A percentile compares a stretch with the other conserved stretches of the same genome.
These are phyloP conservation scores for Apotomis betuletana DNA, from an alignment of 2,888 invertebrate genomes.

Conservation along the genomic window DNA sequence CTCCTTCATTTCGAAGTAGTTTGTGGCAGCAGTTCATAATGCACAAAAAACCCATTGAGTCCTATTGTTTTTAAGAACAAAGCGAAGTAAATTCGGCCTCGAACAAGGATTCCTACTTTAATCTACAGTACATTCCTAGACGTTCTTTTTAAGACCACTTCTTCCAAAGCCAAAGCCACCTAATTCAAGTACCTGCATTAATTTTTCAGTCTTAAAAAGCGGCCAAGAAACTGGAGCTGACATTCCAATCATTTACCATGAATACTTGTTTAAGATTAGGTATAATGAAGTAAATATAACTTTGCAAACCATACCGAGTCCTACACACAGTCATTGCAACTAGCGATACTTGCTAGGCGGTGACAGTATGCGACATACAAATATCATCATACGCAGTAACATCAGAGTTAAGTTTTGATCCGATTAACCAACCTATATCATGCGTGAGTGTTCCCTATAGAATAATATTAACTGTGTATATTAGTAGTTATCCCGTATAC, in stretches of 20 bases:
- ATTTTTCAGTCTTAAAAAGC: background rate
- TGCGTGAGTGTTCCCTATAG: slow-evolving; percentile 59
- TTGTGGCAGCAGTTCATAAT: too few relatives aligned
- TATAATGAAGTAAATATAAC: background rate
- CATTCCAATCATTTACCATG: background rate
- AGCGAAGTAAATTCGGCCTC: too few relatives aligned
- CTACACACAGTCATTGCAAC: slow-evolving; percentile 25
- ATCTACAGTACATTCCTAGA: too few relatives aligned
- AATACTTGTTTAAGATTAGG: background rate
- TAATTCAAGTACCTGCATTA: background rate
- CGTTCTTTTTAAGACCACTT: background rate
- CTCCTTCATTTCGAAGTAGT: too few relatives aligned
- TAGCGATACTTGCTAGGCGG: background rate
- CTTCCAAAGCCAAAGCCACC: background rate
- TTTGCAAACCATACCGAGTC: background rate
- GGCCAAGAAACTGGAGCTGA: background rate
- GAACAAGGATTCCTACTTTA: too few relatives aligned
- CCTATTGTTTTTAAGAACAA: too few relatives aligned
- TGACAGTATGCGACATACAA: slow-evolving; percentile 49
- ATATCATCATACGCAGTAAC: slow-evolving; percentile 79
- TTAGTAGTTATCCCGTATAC: slow-evolving; percentile 34
- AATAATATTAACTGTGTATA: slow-evolving; percentile 48
- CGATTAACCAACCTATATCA: slow-evolving; percentile 65
- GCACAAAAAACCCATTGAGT: too few relatives aligned
- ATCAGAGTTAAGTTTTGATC: slow-evolving; percentile 67